Evolutionary conservation across 1,140 invertebrate species (phyloP), one percentile per base, ranked within the genome.

Genomic region (Drosophila orosa): DNA sequence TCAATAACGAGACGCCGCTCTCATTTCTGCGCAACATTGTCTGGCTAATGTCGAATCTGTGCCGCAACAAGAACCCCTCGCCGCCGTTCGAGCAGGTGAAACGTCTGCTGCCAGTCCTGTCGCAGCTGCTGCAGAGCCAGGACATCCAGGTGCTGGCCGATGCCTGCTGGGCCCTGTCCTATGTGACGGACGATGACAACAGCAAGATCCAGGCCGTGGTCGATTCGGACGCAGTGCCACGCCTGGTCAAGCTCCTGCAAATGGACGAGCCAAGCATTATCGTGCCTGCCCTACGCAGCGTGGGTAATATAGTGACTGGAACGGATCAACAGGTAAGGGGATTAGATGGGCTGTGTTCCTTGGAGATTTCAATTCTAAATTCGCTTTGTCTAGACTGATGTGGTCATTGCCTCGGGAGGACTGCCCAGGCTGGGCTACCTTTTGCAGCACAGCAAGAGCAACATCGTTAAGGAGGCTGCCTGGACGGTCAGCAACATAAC

Each of bases 401-500:
- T 95, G 12, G 97, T 99, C 8, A 94, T 99, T 22, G 93, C 95
- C 54, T 95, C 95, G 54, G 97, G 96, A 12, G 97, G 95, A 59
- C 93, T 99, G 7, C 93, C 94, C 6, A 93, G 95, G 73, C 94
- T 99, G 55, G 93, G 94, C 7, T 90, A 92, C 10, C 93, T 99
- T 10, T 93, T 99, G 15, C 93, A 94, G 40, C 96, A 98, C 90
- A 91, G 91, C 6, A 97, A 96, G 74, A 92, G 94, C 31, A 95
- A 95, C 48, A 95, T 96, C 63, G 95, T 96, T 45, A 96, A 96
- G 92, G 99, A 99, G 93, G 98, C 98, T 3, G 98, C 99, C 1
- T 99, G 99, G 99, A 99, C 99, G 63, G 94, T 99, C n/a, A 98
- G 98, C 37, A 99, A 99, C 92, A 97, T 99, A 10, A 98, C 98